Conservation (phyloP, 2,797 vertebrate genomes). For the Coilia nasus region DNA sequence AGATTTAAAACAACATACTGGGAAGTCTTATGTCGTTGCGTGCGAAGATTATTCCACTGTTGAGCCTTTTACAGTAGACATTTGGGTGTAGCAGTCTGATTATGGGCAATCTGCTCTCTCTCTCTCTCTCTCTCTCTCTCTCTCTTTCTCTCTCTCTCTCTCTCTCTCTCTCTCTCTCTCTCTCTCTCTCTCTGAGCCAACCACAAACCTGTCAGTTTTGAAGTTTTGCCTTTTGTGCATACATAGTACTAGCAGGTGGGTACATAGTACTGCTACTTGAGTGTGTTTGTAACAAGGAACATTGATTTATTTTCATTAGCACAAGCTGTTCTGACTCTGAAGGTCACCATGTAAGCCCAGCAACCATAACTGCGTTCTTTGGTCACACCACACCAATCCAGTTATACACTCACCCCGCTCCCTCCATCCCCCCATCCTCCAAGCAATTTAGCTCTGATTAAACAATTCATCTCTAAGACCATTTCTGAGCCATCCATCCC, state of each 20-base stretch:
- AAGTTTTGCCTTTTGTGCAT: not conserved
- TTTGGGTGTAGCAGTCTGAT: not conserved
- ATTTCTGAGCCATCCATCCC: slow-evolving; percentile 43
- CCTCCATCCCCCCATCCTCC: slow-evolving; percentile 41
- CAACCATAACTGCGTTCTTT: slow-evolving; percentile 57
- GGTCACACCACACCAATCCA: slow-evolving; percentile 43
- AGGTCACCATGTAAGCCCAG: slow-evolving; percentile 58
- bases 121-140: slow-evolving; percentile 28
- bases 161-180: slow-evolving; percentile 38
- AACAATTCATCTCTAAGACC: slow-evolving; percentile 58
- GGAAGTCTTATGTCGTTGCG: not conserved
- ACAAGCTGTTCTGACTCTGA: slow-evolving; percentile 36
- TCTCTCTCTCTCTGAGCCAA: slow-evolving; percentile 19
- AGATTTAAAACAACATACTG: slow-evolving; percentile 1
- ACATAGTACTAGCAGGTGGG: no score
- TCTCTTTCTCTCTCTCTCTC: slow-evolving; percentile 48
- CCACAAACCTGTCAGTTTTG: not conserved
- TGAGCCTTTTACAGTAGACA: not conserved
- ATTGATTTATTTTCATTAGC: not conserved
- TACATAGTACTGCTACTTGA: not conserved
- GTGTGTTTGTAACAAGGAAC: not conserved
- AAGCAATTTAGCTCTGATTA: slow-evolving; percentile 63
- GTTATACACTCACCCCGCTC: slow-evolving; percentile 36
- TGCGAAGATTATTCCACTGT: not conserved
- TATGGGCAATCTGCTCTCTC: not conserved